Evolutionary conservation across 2,888 invertebrate species (phyloP), one percentile per base, ranked within the genome.

Genomic region (Eueremaeus valkanovi): DNA sequence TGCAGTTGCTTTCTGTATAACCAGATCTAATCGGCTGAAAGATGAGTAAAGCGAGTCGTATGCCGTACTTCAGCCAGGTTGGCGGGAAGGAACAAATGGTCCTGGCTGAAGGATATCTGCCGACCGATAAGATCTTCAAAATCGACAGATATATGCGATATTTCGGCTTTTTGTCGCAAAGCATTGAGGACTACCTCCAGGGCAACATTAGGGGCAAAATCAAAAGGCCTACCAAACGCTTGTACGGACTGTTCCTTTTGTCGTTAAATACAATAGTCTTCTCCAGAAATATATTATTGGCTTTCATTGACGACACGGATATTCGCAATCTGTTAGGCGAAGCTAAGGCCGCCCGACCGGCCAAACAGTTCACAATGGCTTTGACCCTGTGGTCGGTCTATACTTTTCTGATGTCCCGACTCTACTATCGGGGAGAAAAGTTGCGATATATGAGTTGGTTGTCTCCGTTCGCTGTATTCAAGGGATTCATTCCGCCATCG

Each of bases 161-260:
- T 36, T 75, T 61, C 51, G 75, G 75, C 11, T 55, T 75, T 29
- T 51, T 75, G 21, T 75, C 75, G 11, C 75, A 75, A 33, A 61
- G 51, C 16, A 75, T 75, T 27, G 75, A 75, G 21, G 75, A 75
- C 45, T 75, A 75, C 31, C 55, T 75, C 6, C 75, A 75, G 72
- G 75, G 75, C 31, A 72, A 75, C 58, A 29, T 75, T 16, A 49
- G 42, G 21, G 75, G 75, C 18, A 75, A 75, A 33, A 1, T 75
- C 6, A 75, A 75, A 21, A 42, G 16, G 11, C 75, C 75, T 1
- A 55, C 75, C 11, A 66, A 66, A 42, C 75, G 75, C 6, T 31
- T 75, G 75, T 75, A 75, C 33, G 72, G 72, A 8, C 72, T 75
- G 58, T 51, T 72, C 18, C 33, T 75, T 5, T 8, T 29, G 0